Conservation (phyloP, 2,888 invertebrate species). For the Aporophyla lueneburgensis region DNA sequence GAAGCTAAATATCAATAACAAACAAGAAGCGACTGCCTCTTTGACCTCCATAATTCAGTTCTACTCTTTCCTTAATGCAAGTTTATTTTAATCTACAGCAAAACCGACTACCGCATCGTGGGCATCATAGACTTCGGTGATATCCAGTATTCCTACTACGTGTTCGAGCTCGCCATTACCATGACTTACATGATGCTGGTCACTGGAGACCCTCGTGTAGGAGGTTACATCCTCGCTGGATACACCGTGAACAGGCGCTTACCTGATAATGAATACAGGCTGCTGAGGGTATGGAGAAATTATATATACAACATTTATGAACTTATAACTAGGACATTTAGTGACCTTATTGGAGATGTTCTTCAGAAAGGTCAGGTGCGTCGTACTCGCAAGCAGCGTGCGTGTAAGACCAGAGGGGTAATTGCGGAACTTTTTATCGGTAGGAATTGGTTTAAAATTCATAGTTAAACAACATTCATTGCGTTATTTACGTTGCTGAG, state of each 20-base stretch:
- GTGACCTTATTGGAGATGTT: no score
- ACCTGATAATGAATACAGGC: conserved; percentile 91
- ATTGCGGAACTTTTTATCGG: no score
- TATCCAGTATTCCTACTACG: conserved; percentile 92
- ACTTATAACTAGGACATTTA: no score
- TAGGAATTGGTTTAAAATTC: no score
- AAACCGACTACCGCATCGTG: conserved; percentile 90
- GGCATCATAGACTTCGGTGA: conserved; percentile 97
- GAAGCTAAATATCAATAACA: no score
- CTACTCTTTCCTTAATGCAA: not conserved
- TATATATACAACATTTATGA: not conserved
- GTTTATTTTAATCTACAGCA: conserved; percentile 65
- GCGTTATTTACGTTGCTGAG: no score
- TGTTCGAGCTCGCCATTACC: conserved; percentile 96
- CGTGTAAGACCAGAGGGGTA: no score
- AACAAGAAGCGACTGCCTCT: no score
- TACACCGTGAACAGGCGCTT: conserved; percentile 92
- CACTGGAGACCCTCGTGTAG: conserved; percentile 91
- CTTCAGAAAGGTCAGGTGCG: no score
- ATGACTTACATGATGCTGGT: conserved; percentile 95
- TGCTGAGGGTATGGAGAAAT: conserved; percentile 91
- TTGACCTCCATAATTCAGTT: no score
- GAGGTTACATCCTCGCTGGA: conserved; percentile 94
- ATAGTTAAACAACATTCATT: no score
- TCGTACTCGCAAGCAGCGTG: no score